Percentiles rank a stretch among this genome's conserved stretches.
phyloP scores from a whole-genome alignment of 2,797 vertebrate species.

The Sardinella longiceps region DNA sequence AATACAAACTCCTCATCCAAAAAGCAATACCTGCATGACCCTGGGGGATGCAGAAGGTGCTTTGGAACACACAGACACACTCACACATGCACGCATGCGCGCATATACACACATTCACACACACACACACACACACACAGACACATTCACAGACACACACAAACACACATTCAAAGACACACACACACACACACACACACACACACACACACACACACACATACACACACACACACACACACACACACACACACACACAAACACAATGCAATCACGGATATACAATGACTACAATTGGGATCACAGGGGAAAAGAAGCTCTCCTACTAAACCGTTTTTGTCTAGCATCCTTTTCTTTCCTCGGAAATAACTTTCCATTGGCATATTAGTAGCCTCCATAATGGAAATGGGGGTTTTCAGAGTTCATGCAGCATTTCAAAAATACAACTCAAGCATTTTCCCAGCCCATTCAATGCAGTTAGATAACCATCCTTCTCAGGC shows the following conservation, averaged over 20 bases:
- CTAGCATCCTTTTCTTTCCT: neutral
- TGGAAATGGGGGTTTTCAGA: neutral
- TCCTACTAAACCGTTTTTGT: neutral
- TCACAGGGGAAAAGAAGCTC: neutral
- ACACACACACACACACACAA: neutral
- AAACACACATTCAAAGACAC: too few species aligned
- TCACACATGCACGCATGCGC: too few species aligned
- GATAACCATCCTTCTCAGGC: neutral
- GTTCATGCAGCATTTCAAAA: neutral
- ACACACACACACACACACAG: neutral
- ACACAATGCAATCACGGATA: too few species aligned
- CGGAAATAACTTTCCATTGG: neutral
- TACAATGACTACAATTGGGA: too few species aligned
- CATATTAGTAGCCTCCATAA: neutral
- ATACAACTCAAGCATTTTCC: too few species aligned
- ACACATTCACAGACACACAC: too few species aligned
- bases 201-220: neutral
- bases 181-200: neutral
- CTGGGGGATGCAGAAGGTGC: neutral
- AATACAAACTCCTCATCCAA: neutral
- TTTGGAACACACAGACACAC: neutral
- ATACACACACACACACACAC: neutral
- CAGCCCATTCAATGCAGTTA: neutral
- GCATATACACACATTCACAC: constrained; percentile 37
- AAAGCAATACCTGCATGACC: neutral